Conservation (phyloP, 2,888 invertebrate genomes). For the Eupithecia centaureata region DNA sequence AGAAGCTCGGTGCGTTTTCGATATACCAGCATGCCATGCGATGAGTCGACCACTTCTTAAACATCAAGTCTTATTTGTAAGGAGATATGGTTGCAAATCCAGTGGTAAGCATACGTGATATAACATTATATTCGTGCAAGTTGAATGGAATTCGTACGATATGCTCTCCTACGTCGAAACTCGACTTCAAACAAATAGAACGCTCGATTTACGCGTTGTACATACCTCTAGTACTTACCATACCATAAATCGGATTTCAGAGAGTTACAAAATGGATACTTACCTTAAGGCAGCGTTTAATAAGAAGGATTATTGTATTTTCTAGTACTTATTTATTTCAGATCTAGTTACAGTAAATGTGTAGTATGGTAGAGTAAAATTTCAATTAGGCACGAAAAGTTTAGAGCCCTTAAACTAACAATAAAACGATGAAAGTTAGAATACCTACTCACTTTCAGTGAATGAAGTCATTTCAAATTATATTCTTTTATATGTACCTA, state of each 20-base stretch:
- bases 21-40: conserved; percentile 62
- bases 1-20: conserved; percentile 79
- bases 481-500: no score
- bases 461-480: no score
- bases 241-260: conserved; percentile 57
- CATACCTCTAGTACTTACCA: conserved; percentile 41
- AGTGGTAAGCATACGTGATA: conserved; percentile 44
- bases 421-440: no score
- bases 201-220: conserved; percentile 67
- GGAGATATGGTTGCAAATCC: conserved; percentile 56
- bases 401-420: no score
- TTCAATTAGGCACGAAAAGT: no score
- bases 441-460: no score
- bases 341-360: no score
- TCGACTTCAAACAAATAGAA: conserved; percentile 75
- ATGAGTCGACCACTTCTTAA: conserved; percentile 56
- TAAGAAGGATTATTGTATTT: background rate
- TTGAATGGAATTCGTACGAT: conserved; percentile 75
- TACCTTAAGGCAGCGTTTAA: conserved; percentile 5
- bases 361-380: no score
- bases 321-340: no score
- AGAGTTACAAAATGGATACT: conserved; percentile 48
- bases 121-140: conserved; percentile 54
- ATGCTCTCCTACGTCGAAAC: conserved; percentile 73
- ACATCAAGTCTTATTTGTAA: conserved; percentile 48